Base-by-base conservation (phyloP, 2,113 vertebrate genomes). In the Pseudorasbora parva region DNA sequence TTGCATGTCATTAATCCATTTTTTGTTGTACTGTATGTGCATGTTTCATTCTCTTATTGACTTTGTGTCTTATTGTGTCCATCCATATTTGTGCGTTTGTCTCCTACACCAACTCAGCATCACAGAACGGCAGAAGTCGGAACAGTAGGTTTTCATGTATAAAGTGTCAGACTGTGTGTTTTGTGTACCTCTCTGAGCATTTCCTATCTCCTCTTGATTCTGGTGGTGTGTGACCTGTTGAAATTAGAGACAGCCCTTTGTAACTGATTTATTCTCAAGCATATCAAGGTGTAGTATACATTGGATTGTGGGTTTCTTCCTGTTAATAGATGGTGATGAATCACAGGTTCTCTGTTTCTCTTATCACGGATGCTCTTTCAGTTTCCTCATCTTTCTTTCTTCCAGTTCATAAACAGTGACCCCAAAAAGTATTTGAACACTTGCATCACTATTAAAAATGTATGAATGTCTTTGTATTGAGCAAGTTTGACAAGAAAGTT, bases 131-230 rank as follows among this genome's bases (percentile, higher is more conserved):
- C 81, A 78, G 92, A 94, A 90, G 87, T 47, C 90, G 85, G 92
- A 93, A 75, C 92, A 93, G 94, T 94, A 95, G 93, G 94, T 94
- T 91, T 89, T 33, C 56, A 43, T 82, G 45, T 62, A 71, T 71
- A 7, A 41, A 62, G 45, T 9, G 21, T 45, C 56, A 30, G 1
- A 49, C 12, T 54, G 25, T 73, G 23, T 82, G 82, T 51, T 59
- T 19, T 60, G 27, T 71, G 6, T 69, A 57, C 30, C 6, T 62
- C 47, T 57, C 11, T 75, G 49, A n/a, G n/a, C 62, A 37, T 56
- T 30, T 27, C 37, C 81, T 82, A 9, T 76, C 49, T 27, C 9
- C 45, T 62, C n/a, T 45, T 83, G 23, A 66, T 49, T 79, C 59
- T 64, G 11, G 15, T 60, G 76, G 56, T 45, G 33, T 60, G 21